These are phyloP conservation scores for Diuraphis noxia DNA, from an alignment of 1,140 invertebrate species.

Conservation along the genomic window DNA sequence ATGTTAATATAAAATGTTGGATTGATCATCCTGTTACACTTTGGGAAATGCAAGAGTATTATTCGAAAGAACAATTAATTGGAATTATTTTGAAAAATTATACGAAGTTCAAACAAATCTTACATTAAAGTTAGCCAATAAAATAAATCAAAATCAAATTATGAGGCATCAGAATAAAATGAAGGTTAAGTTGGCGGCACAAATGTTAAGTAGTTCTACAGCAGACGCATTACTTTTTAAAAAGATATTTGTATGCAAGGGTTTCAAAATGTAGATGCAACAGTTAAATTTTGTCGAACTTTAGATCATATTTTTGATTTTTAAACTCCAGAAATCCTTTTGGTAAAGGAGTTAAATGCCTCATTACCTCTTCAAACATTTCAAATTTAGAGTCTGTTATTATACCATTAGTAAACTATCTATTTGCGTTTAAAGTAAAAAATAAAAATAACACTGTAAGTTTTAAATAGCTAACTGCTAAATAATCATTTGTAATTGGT, in stretches of 20 bases:
- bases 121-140: slow-evolving; percentile 17
- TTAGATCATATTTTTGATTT: slow-evolving; percentile 9
- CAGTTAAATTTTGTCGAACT: background rate
- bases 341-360: slow-evolving; percentile 16
- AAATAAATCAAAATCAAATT: slow-evolving; percentile 10
- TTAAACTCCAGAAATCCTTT: slow-evolving; percentile 5
- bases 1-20: slow-evolving; percentile 7
- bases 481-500: slow-evolving; percentile 27
- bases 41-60: background rate
- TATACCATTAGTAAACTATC: slow-evolving; percentile 11
- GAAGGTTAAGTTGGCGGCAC: background rate
- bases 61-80: background rate
- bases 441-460: background rate
- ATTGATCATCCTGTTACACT: background rate
- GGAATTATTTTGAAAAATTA: slow-evolving; percentile 20
- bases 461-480: background rate
- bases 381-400: slow-evolving; percentile 14
- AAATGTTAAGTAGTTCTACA: slow-evolving; percentile 17
- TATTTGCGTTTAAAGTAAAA: slow-evolving; percentile 30
- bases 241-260: background rate
- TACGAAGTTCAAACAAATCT: background rate
- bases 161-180: slow-evolving; percentile 20
- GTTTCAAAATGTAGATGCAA: background rate
- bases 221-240: slow-evolving; percentile 15
- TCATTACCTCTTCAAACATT: background rate